phyloP scores from a whole-genome alignment of 2,797 vertebrate species.

The Mico argentatus region DNA sequence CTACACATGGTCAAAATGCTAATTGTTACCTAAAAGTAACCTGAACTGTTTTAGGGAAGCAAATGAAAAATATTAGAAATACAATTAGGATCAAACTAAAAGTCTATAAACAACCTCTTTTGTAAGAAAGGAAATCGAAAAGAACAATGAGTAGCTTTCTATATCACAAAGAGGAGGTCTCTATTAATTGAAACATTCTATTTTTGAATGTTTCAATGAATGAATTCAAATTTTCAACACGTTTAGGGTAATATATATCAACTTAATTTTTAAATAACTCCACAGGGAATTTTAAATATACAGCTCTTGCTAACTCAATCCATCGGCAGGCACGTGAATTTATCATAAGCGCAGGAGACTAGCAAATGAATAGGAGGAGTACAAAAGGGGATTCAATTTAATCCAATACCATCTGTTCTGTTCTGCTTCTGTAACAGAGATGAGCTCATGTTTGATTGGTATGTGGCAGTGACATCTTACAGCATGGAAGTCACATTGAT shows the following conservation, averaged over 20 bases:
- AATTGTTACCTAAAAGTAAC: neutral
- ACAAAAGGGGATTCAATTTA: neutral
- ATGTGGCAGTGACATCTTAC: neutral
- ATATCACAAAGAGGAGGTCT: neutral
- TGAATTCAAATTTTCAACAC: neutral
- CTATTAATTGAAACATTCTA: neutral
- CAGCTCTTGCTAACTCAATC: neutral
- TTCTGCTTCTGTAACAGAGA: neutral
- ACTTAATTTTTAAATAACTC: conserved; percentile 31
- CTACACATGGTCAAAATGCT: neutral
- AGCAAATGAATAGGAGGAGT: neutral
- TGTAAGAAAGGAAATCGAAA: neutral
- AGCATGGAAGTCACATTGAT: neutral
- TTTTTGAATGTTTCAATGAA: neutral
- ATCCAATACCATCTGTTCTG: neutral
- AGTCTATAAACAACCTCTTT: neutral
- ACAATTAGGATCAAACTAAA: neutral
- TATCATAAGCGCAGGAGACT: neutral
- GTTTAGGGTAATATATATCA: neutral
- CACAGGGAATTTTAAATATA: neutral
- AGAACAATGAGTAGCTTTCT: neutral
- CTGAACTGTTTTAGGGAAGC: conserved; percentile 4
- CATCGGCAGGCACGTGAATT: neutral
- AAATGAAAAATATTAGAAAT: conserved; percentile 28
- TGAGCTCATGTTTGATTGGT: neutral